Conservation (phyloP, 1,140 invertebrate species). For the Laupala kohalensis region DNA sequence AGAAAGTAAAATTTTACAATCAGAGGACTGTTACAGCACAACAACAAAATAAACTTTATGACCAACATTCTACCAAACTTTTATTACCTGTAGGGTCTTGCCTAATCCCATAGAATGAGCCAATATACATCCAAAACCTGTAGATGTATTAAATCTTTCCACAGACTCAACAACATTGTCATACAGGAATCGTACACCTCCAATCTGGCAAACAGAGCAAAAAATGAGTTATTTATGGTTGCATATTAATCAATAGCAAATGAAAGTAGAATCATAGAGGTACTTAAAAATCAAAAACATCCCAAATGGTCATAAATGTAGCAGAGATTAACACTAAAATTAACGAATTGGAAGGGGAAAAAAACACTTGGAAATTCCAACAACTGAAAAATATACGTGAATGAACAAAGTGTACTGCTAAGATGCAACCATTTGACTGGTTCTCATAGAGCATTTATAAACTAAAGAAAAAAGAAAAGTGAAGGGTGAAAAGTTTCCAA, state of each 20-base stretch:
- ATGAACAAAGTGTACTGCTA: too few species aligned
- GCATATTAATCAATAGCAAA: background rate
- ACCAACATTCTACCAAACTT: too few species aligned
- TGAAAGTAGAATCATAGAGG: background rate
- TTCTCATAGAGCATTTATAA: too few species aligned
- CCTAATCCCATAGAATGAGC: slow-evolving; percentile 99
- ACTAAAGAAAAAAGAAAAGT: too few species aligned
- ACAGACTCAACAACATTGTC: slow-evolving; percentile 93
- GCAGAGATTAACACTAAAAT: background rate
- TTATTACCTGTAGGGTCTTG: slow-evolving; percentile 82
- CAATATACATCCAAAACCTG: slow-evolving; percentile 92
- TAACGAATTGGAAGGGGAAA: too few species aligned
- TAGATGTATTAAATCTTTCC: slow-evolving; percentile 72
- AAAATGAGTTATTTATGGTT: background rate
- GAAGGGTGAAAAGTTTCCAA: too few species aligned
- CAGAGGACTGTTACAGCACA: too few species aligned
- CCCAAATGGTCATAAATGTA: background rate
- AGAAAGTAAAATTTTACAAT: too few species aligned
- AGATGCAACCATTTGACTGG: too few species aligned
- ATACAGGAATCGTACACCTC: slow-evolving; percentile 89
- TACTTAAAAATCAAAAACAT: background rate
- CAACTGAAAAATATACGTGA: too few species aligned
- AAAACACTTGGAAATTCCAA: too few species aligned
- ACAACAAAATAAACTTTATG: too few species aligned
- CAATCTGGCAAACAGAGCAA: slow-evolving; percentile 50